Evolutionary conservation across 2,888 invertebrate genomes (phyloP).

Genomic region (Nasonovia ribisnigri): DNA sequence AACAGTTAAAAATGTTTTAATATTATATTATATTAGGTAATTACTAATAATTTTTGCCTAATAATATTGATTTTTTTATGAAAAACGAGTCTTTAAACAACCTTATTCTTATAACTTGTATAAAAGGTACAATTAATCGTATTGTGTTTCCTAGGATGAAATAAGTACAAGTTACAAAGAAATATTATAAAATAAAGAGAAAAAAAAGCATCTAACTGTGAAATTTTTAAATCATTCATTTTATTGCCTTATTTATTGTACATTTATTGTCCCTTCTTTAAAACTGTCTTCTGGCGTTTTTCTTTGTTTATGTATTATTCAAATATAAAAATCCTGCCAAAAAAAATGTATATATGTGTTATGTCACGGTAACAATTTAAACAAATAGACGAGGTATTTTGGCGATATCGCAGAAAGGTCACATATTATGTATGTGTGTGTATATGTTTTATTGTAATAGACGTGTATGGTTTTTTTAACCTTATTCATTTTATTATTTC

Average conservation of each 20-base stretch:
- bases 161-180: neutral
- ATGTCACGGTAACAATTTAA: slow-evolving; percentile 61
- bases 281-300: slow-evolving; percentile 59
- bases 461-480: slow-evolving; percentile 56
- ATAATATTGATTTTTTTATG: neutral
- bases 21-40: neutral
- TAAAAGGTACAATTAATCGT: neutral
- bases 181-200: neutral
- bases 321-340: slow-evolving; percentile 59
- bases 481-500: slow-evolving; percentile 61
- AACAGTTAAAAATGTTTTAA: neutral
- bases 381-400: slow-evolving; percentile 59
- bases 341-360: slow-evolving; percentile 54
- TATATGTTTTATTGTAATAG: slow-evolving; percentile 51
- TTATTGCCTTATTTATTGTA: slow-evolving; percentile 57
- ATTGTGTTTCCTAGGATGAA: neutral
- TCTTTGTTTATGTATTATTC: slow-evolving; percentile 60
- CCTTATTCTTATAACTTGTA: neutral
- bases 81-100: neutral
- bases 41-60: too few relatives aligned
- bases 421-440: slow-evolving; percentile 22
- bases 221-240: slow-evolving; percentile 55
- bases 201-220: neutral
- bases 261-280: slow-evolving; percentile 51
- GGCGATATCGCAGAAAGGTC: slow-evolving; percentile 65